Evolutionary conservation across 2,888 invertebrate genomes (phyloP).

Genomic region (Byasa hedistus): DNA sequence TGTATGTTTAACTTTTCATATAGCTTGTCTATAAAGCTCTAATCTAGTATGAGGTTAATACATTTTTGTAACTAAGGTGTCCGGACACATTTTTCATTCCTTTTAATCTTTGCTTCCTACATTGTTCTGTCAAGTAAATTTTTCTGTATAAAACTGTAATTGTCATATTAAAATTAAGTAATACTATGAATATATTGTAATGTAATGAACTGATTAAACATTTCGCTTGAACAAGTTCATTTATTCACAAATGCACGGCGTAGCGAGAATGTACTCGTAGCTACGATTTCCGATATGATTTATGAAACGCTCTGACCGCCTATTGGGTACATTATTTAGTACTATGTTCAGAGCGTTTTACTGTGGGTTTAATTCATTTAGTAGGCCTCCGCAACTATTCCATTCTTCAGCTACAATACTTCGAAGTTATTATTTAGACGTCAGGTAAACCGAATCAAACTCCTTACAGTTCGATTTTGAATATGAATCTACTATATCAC

Average conservation of each 20-base stretch:
- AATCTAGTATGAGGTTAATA: too few species aligned
- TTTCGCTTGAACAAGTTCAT: slow-evolving; percentile 27
- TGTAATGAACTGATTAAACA: slow-evolving; percentile 26
- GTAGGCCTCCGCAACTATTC: neutral
- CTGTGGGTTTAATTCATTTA: slow-evolving; percentile 26
- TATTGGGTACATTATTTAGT: slow-evolving; percentile 29
- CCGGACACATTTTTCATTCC: too few species aligned
- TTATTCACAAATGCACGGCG: slow-evolving; percentile 18
- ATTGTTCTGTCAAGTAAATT: too few species aligned
- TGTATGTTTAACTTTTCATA: too few species aligned
- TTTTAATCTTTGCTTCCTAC: too few species aligned
- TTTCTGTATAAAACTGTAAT: too few species aligned
- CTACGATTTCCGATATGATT: slow-evolving; percentile 31
- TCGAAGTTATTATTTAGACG: neutral
- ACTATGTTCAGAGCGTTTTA: slow-evolving; percentile 26
- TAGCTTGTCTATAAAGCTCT: too few species aligned
- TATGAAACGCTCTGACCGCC: slow-evolving; percentile 24
- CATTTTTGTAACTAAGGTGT: too few species aligned
- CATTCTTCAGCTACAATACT: neutral
- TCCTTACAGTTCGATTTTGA: too few species aligned
- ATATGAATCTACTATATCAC: too few species aligned
- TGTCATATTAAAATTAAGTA: neutral
- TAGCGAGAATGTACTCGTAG: slow-evolving; percentile 22
- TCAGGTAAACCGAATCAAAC: too few species aligned
- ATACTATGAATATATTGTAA: too few species aligned